phyloP scores from a whole-genome alignment of 2,888 invertebrate genomes.

The Cephus runcator region DNA sequence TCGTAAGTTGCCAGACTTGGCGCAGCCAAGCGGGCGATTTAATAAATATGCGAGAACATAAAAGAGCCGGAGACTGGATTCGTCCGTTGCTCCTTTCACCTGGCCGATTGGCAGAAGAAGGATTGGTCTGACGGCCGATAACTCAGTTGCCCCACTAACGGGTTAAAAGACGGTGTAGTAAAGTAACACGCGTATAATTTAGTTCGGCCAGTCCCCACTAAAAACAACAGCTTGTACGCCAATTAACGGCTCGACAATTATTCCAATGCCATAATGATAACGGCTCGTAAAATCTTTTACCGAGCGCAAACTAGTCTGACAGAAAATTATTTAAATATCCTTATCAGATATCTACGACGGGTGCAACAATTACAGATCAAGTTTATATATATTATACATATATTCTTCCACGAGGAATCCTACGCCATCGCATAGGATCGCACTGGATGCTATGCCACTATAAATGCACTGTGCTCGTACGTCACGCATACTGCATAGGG shows the following conservation, averaged over 20 bases:
- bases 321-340: not conserved
- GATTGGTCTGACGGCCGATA: constrained; percentile 4
- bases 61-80: not conserved
- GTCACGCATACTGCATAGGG: not conserved
- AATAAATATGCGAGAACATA: not conserved
- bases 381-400: no score
- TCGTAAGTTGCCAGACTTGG: not conserved
- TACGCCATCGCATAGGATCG: not conserved
- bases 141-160: not conserved
- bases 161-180: not conserved
- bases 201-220: not conserved
- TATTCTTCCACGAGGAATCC: not conserved
- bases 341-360: not conserved
- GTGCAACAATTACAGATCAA: not conserved
- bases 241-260: not conserved
- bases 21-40: not conserved
- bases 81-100: constrained; percentile 6
- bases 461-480: not conserved
- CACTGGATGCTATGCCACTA: not conserved
- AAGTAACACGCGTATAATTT: not conserved
- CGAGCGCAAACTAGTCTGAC: not conserved
- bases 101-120: not conserved
- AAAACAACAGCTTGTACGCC: not conserved
- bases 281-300: not conserved
- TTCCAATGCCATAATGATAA: not conserved